Conservation (phyloP, 2,113 vertebrate species). For the Epinephelus lanceolatus region DNA sequence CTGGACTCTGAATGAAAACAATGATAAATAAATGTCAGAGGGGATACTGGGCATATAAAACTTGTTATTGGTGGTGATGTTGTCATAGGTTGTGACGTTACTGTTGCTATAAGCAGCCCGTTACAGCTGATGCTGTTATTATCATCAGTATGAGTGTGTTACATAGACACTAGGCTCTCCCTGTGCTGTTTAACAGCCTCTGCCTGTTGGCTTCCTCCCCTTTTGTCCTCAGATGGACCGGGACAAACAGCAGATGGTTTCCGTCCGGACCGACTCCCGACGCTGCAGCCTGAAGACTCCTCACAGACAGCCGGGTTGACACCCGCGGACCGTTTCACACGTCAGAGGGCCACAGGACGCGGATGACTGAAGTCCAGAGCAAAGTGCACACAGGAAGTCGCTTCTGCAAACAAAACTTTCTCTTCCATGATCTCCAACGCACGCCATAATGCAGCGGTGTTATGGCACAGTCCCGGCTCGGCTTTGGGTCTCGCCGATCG, state of each 20-base stretch:
- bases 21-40: neutral
- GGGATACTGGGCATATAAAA: neutral
- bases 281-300: neutral
- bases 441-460: conserved; percentile 59
- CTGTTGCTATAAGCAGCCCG: no score
- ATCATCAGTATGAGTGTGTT: neutral
- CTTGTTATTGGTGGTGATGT: no score
- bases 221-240: neutral
- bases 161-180: neutral
- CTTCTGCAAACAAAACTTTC: conserved; percentile 8
- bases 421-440: conserved; percentile 3
- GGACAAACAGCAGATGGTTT: neutral
- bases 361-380: conserved; percentile 36
- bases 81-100: neutral
- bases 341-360: conserved; percentile 20
- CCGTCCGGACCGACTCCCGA: neutral
- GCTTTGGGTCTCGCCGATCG: neutral
- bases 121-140: neutral
- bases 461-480: neutral
- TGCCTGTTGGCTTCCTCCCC: neutral
- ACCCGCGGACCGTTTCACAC: neutral
- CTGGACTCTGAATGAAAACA: neutral
- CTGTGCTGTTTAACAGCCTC: neutral
- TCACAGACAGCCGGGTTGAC: neutral
- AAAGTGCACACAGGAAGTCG: conserved; percentile 76